Base-by-base conservation (phyloP, 1,140 invertebrate species). In the Plectus sambesii region DNA sequence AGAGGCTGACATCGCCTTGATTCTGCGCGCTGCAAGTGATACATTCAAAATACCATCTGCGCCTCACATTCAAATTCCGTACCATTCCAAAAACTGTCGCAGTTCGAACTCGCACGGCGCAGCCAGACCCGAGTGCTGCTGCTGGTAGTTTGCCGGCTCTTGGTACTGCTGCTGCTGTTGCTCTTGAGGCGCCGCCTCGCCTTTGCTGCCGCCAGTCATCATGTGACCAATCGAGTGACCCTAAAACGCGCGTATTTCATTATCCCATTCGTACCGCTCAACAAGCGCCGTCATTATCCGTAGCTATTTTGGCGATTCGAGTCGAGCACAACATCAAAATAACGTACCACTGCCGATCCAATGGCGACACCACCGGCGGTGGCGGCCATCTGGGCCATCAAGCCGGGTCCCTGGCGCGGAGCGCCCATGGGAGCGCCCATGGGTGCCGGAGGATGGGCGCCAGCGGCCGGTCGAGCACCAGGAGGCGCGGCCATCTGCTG, bases 331-430 rank as follows among this genome's bases (percentile, higher is more conserved):
- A 46, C 22, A 27, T 1, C 36, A 51, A 53, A 1, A 12, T 51
- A 25, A 48, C 23, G 47, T 29, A 55, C 58, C 15, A 87, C 79
- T 29, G 85, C 83, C 0, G 82, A 85, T 60, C 85, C 85, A 40
- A 87, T 78, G 29, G 85, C 85, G 24, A 88, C 85, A 60, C 85
- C 85, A 43, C 84, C 85, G 62, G 85, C 85, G 4, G 85, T 88
- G 2, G 84, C 84, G 48, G 84, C 63, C 61, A 66, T 64, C 46
- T 64, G 62, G 12, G 23, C 53, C 37, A 60, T 47, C 43, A 58
- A 43, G n/a, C 56, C 56, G 19, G 56, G 56, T 43, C 56, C 56
- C 29, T 58, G 55, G 39, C 49, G 54, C 23, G 56, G 55, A 9
- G 53, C 53, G 6, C 46, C 52, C 12, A 29, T 38, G 36, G 54